Evolutionary conservation across 1,140 invertebrate species (phyloP).

Genomic region (Drosophila funebris): DNA sequence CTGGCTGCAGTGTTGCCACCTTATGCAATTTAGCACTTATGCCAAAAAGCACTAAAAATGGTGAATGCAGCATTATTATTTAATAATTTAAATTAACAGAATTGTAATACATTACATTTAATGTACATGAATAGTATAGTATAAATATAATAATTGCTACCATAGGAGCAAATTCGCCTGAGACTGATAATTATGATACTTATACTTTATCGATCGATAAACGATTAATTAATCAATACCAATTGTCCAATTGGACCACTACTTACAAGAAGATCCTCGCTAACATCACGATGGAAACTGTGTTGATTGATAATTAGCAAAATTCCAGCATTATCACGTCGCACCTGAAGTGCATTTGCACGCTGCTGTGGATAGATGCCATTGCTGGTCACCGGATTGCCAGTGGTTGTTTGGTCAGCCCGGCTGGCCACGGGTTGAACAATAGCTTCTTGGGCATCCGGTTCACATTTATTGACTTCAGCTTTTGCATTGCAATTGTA

Average conservation of each 20-base stretch:
- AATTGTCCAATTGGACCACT: neutral
- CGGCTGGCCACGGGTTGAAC: too few relatives aligned
- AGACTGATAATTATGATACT: too few relatives aligned
- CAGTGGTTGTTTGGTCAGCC: too few relatives aligned
- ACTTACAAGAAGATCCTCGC: slow-evolving; percentile 26
- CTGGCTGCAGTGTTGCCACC: neutral
- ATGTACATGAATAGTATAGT: too few relatives aligned
- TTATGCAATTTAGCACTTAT: neutral
- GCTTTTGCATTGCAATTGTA: slow-evolving; percentile 48
- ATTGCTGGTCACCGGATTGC: neutral
- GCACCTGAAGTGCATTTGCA: slow-evolving; percentile 17
- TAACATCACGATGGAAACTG: slow-evolving; percentile 55
- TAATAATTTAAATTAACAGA: too few relatives aligned
- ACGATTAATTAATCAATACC: too few relatives aligned
- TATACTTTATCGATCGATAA: neutral
- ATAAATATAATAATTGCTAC: too few relatives aligned
- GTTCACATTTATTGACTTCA: slow-evolving; percentile 1
- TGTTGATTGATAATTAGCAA: slow-evolving; percentile 76
- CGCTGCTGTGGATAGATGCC: neutral
- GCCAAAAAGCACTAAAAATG: too few relatives aligned
- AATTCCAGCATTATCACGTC: slow-evolving; percentile 55
- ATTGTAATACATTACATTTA: too few relatives aligned
- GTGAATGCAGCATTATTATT: too few relatives aligned
- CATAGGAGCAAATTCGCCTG: too few relatives aligned
- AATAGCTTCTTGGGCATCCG: neutral